phyloP scores from a whole-genome alignment of 2,888 invertebrate genomes.

The Mongoloraphidia duomilia region DNA sequence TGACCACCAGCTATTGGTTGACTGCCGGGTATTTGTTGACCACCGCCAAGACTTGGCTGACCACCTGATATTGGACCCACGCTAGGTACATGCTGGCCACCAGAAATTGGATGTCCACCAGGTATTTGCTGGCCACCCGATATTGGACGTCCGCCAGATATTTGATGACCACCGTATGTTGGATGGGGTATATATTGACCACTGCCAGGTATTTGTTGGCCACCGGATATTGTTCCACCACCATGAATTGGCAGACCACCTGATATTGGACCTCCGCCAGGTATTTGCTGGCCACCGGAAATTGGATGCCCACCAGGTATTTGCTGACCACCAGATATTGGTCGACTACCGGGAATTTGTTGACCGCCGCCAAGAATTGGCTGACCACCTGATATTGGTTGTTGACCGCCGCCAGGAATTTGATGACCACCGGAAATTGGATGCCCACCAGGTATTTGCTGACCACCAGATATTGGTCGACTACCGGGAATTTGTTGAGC shows the following conservation, averaged over 20 bases:
- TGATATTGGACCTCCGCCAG: too few species aligned
- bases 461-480: background rate
- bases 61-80: too few species aligned
- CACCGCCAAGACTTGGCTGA: background rate
- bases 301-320: too few species aligned
- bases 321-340: background rate
- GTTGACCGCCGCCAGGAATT: too few species aligned
- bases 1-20: background rate
- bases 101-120: background rate
- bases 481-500: background rate
- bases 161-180: slow-evolving; percentile 1
- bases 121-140: background rate
- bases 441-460: too few species aligned
- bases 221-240: background rate
- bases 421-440: too few species aligned
- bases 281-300: too few species aligned
- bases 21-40: background rate
- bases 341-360: background rate
- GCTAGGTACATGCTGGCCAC: background rate
- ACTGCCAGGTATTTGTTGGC: background rate
- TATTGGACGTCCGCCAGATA: slow-evolving; percentile 2
- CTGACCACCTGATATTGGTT: too few species aligned
- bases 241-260: too few species aligned
- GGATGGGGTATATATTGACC: background rate
- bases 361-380: too few species aligned